Conservation (phyloP, 1,140 invertebrate genomes). For the Panagrolaimus sp. region DNA sequence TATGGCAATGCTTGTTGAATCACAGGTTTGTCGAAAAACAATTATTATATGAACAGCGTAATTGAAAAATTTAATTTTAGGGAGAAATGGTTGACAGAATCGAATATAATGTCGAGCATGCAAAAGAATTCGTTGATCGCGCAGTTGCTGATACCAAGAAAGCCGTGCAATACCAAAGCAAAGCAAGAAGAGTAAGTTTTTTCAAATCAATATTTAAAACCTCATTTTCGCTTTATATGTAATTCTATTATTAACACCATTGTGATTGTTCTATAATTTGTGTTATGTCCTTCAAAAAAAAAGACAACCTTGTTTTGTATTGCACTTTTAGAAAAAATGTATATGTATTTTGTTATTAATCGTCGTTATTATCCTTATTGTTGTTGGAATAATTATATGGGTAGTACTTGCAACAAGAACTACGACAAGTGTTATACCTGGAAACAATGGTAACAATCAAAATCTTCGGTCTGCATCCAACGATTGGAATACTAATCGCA, state of each 20-base stretch:
- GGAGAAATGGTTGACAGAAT: conserved; percentile 99
- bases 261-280: conserved; percentile 8
- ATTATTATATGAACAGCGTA: no score
- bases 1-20: conserved; percentile 67
- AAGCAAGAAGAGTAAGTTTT: conserved; percentile 98
- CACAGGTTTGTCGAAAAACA: conserved; percentile 61
- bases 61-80: no score
- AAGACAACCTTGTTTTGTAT: conserved; percentile 7
- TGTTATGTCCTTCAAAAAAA: neutral
- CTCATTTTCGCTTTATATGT: conserved; percentile 69
- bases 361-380: conserved; percentile 44
- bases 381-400: conserved; percentile 51
- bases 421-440: conserved; percentile 13
- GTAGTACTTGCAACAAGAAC: conserved; percentile 32
- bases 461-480: neutral
- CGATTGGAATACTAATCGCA: conserved; percentile 1
- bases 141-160: conserved; percentile 99
- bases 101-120: conserved; percentile 99
- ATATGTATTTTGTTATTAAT: conserved; percentile 39
- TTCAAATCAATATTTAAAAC: conserved; percentile 99
- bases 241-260: neutral
- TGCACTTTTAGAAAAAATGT: conserved; percentile 50
- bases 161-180: conserved; percentile 98
- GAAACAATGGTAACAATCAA: conserved; percentile 15
- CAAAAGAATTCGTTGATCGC: conserved; percentile 98